These are phyloP conservation scores for Semaprochilodus insignis DNA, from an alignment of 2,797 vertebrate genomes.

Conservation along the genomic window DNA sequence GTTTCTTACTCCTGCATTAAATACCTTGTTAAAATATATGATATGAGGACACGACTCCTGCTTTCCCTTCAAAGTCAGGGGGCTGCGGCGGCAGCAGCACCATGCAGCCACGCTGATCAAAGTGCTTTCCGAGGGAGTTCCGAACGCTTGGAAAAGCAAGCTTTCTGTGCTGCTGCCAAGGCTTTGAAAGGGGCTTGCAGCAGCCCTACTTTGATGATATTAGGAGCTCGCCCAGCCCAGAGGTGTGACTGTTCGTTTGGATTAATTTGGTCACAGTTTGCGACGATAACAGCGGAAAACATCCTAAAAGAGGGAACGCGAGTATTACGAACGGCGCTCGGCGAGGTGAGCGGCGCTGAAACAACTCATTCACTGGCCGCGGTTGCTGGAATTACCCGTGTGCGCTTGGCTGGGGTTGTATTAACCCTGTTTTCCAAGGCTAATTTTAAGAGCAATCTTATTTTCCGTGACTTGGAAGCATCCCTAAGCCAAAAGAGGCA, in stretches of 20 bases:
- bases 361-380: background rate
- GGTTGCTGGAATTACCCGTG: background rate
- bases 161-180: constrained; percentile 41
- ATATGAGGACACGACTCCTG: constrained; percentile 47
- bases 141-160: constrained; percentile 42
- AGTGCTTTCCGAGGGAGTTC: constrained; percentile 33
- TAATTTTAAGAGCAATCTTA: constrained; percentile 3
- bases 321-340: background rate
- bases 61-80: constrained; percentile 14
- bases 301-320: background rate
- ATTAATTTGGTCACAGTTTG: constrained; percentile 1
- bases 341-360: background rate
- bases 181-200: constrained; percentile 26
- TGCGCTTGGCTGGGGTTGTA: background rate
- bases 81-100: constrained; percentile 5
- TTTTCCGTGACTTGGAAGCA: constrained; percentile 31
- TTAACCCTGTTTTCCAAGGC: background rate
- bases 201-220: constrained; percentile 39
- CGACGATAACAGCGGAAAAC: background rate
- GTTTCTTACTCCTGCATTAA: constrained; percentile 57
- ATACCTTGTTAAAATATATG: constrained; percentile 58
- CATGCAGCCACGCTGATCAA: constrained; percentile 47
- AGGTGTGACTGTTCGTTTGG: constrained; percentile 14
- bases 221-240: constrained; percentile 6
- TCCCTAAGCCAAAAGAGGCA: constrained; percentile 55